Conservation (phyloP, 2,888 invertebrate species). For the Polylopha cassiicola region DNA sequence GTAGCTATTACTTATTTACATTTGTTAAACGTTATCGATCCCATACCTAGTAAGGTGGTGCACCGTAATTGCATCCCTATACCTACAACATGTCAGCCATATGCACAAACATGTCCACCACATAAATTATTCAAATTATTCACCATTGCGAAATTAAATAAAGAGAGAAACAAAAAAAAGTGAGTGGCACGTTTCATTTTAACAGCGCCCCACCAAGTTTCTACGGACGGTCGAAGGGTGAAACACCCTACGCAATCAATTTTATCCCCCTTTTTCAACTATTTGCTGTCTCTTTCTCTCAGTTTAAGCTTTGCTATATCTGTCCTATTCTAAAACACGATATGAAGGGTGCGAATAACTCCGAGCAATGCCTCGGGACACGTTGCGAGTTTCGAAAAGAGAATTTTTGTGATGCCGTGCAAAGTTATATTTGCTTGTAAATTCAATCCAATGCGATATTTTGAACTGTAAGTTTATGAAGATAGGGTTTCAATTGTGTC, state of each 20-base stretch:
- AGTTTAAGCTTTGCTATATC: slow-evolving; percentile 12
- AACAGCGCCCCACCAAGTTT: slow-evolving; percentile 59
- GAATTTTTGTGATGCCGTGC: slow-evolving; percentile 45
- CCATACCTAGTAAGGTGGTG: no score
- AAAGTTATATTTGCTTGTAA: slow-evolving; percentile 16
- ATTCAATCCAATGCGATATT: not conserved
- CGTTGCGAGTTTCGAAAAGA: slow-evolving; percentile 53
- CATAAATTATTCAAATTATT: slow-evolving; percentile 71
- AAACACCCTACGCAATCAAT: slow-evolving; percentile 70
- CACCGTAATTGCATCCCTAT: slow-evolving; percentile 13
- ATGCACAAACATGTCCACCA: slow-evolving; percentile 56
- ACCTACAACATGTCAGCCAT: slow-evolving; percentile 23
- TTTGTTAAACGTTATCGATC: no score
- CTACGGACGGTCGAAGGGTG: slow-evolving; percentile 56
- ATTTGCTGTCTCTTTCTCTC: slow-evolving; percentile 41
- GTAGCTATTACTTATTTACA: slow-evolving; percentile 8
- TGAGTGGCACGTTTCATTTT: slow-evolving; percentile 51
- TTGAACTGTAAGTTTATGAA: accelerated
- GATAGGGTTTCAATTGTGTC: slow-evolving; percentile 30
- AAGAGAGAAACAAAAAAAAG: slow-evolving; percentile 69
- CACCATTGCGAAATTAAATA: slow-evolving; percentile 74
- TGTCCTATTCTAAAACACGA: slow-evolving; percentile 52
- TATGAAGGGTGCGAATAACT: slow-evolving; percentile 41
- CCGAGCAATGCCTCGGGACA: slow-evolving; percentile 53
- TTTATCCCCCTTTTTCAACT: slow-evolving; percentile 60